Base-by-base conservation (phyloP, 1,140 invertebrate genomes). In the Phocides pigmalion region DNA sequence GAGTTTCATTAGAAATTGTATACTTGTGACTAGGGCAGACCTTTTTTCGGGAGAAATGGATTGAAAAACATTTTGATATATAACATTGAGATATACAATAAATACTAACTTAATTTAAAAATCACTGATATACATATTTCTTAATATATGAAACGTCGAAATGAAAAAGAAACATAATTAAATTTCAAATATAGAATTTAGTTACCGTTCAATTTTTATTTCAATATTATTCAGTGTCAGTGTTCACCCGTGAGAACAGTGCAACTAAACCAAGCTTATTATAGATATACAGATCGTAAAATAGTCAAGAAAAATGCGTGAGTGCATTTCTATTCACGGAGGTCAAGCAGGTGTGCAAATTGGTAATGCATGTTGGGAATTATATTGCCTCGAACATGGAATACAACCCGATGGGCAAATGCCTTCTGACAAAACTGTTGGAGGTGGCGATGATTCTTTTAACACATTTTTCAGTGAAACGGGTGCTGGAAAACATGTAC, bases 381-480 rank as follows among this genome's bases (percentile, higher is more conserved):
- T 98, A 68, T 98, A n/a, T n/a, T n/a, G n/a, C n/a, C n/a, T n/a
- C n/a, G n/a, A n/a, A 97, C 90, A 98, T 93, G 96, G 96, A n/a
- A 98, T 98, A 74, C 96, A 97, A 84, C 96, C 96, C 32, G 94
- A 94, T 75, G 94, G 93, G 17, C 93, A 94, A 84, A 95, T 95
- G 94, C 93, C 94, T 6, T 93, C 93, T 14, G 93, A 94, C 78
- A 93, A 93, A 81, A 93, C 93, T 9, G 92, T 95, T 46, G 94
- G 94, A 12, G 94, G 94, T 9, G 95, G 95, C 35, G 95, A 97
- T 80, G 96, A 97, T 85, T 97, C 96, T 15, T 97, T 97, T 90
- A 97, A 97, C 84, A 97, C 97, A 4, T 98, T 98, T 89, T 98
- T 98, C 93, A 96, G 95, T 73, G 97, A 98, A 89, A 98, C 97